These are phyloP conservation scores for Cremastinae sp. DNA, from an alignment of 2,888 invertebrate genomes.

Conservation along the genomic window DNA sequence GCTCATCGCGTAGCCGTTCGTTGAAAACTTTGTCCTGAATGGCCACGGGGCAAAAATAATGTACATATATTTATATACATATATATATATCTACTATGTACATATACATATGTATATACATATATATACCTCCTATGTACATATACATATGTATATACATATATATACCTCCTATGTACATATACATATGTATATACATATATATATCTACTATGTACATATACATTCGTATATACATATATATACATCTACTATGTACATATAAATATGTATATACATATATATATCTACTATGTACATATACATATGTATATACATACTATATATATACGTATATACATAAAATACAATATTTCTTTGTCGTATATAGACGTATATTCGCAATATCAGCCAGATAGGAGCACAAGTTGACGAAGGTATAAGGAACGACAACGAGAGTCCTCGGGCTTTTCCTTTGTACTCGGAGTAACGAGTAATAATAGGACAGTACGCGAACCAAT, in stretches of 20 bases:
- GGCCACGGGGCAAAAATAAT: conserved; percentile 34
- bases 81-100: conserved; percentile 9
- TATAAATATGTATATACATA: too few relatives aligned
- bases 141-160: too few relatives aligned
- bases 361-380: background rate
- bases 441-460: conserved; percentile 55
- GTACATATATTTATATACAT: too few relatives aligned
- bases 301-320: too few relatives aligned
- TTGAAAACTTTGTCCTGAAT: conserved; percentile 39
- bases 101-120: too few relatives aligned
- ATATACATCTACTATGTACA: too few relatives aligned
- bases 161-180: too few relatives aligned
- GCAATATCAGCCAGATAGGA: conserved; percentile 22
- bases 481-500: conserved; percentile 51
- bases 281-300: too few relatives aligned
- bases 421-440: conserved; percentile 50
- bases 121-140: too few relatives aligned
- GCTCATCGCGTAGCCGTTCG: conserved; percentile 23
- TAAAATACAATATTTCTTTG: conserved; percentile 16
- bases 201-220: conserved; percentile 29
- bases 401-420: conserved; percentile 44
- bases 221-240: too few relatives aligned
- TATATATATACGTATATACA: too few relatives aligned
- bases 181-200: too few relatives aligned
- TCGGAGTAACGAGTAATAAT: conserved; percentile 55